Conservation (phyloP, 2,888 invertebrate species). For the Saturnia japonica region DNA sequence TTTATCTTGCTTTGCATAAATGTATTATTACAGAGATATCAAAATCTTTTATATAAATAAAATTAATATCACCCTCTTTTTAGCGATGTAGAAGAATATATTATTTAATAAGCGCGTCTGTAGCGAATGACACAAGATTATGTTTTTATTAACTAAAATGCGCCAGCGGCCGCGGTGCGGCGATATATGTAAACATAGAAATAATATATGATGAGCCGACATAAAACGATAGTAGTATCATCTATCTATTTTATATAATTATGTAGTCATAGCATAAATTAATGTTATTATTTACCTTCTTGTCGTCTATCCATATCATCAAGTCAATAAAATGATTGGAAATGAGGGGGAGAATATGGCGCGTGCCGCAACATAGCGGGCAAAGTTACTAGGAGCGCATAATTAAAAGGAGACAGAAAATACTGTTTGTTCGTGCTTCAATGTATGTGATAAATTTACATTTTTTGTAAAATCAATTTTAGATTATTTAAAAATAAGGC, state of each 20-base stretch:
- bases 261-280: too few relatives aligned
- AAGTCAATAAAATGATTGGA: background rate
- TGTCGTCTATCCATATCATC: background rate
- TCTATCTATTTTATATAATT: too few relatives aligned
- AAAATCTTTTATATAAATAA: background rate
- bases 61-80: background rate
- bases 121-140: too few relatives aligned
- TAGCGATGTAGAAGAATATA: too few relatives aligned
- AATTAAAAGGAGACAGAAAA: conserved; percentile 32
- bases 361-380: conserved; percentile 75
- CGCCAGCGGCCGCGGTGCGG: too few relatives aligned
- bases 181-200: too few relatives aligned
- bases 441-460: conserved; percentile 24
- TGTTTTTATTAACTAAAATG: too few relatives aligned
- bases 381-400: conserved; percentile 64
- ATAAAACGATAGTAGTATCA: too few relatives aligned
- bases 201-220: too few relatives aligned
- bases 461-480: conserved; percentile 25
- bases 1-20: too few relatives aligned
- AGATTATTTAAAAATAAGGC: conserved; percentile 27
- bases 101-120: too few relatives aligned
- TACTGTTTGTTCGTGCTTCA: conserved; percentile 31
- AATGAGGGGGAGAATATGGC: conserved; percentile 60
- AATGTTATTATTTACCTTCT: too few relatives aligned
- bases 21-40: background rate